These are phyloP conservation scores for Puntigrus tetrazona DNA, from an alignment of 2,113 vertebrate genomes.

Conservation along the genomic window DNA sequence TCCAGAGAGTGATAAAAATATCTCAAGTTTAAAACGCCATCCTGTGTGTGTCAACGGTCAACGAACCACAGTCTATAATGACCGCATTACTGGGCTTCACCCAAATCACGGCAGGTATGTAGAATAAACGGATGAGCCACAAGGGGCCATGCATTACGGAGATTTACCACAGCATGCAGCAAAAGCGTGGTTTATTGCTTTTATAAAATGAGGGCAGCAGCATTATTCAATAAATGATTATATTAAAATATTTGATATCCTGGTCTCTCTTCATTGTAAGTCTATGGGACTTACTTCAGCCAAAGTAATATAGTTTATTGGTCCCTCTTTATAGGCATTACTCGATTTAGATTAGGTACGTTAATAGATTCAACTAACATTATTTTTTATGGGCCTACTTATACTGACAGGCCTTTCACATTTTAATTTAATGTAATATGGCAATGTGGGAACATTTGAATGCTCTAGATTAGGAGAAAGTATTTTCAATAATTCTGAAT, in stretches of 20 bases:
- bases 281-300: background rate
- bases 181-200: background rate
- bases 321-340: background rate
- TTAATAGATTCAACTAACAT: background rate
- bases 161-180: background rate
- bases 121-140: background rate
- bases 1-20: slow-evolving; percentile 38
- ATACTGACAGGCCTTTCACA: background rate
- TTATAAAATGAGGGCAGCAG: background rate
- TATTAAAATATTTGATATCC: background rate
- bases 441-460: background rate
- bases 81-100: slow-evolving; percentile 4
- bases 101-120: background rate
- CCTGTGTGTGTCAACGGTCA: slow-evolving; percentile 12
- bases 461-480: background rate
- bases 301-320: slow-evolving; percentile 5
- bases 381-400: slow-evolving; percentile 5
- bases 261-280: background rate
- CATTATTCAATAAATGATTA: background rate
- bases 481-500: slow-evolving; percentile 10
- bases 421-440: background rate
- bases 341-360: background rate
- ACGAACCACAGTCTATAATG: background rate
- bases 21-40: slow-evolving; percentile 21
- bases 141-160: background rate